A percentile compares a stretch with the other conserved stretches of the same genome.
phyloP scores from a whole-genome alignment of 2,113 vertebrate genomes.

The Zosterops hypoxanthus region DNA sequence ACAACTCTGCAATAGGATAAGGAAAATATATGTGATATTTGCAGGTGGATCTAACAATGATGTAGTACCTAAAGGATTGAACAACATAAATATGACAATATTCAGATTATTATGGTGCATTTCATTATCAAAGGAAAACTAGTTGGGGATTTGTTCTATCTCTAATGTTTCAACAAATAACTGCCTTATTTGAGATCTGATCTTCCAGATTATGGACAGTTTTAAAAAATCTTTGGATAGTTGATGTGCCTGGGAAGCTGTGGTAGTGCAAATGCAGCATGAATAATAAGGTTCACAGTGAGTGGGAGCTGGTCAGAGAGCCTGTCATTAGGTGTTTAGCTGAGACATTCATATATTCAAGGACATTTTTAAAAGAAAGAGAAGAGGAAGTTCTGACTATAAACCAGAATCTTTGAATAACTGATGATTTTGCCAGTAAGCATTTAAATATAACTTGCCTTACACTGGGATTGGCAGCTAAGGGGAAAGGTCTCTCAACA shows the following conservation, averaged over 20 bases:
- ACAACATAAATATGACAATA: background rate
- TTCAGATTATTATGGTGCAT: background rate
- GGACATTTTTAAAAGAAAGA: background rate
- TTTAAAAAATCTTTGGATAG: background rate
- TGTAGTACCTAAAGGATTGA: background rate
- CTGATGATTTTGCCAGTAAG: background rate
- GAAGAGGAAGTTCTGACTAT: background rate
- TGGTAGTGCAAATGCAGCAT: background rate
- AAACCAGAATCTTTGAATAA: constrained; percentile 4
- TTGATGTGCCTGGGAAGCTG: background rate
- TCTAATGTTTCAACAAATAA: background rate
- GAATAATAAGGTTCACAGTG: background rate
- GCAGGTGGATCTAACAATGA: background rate
- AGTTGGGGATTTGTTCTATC: background rate
- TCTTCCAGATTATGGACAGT: background rate
- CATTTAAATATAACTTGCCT: constrained; percentile 5
- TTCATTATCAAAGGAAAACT: background rate
- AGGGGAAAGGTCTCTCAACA: background rate
- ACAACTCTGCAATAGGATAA: background rate
- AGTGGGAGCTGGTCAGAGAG: background rate
- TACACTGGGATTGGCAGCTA: background rate
- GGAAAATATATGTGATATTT: background rate
- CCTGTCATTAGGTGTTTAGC: background rate
- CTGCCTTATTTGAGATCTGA: background rate
- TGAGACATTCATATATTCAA: background rate